Conservation (phyloP, 2,797 vertebrate species). For the Sebastes goodei region DNA sequence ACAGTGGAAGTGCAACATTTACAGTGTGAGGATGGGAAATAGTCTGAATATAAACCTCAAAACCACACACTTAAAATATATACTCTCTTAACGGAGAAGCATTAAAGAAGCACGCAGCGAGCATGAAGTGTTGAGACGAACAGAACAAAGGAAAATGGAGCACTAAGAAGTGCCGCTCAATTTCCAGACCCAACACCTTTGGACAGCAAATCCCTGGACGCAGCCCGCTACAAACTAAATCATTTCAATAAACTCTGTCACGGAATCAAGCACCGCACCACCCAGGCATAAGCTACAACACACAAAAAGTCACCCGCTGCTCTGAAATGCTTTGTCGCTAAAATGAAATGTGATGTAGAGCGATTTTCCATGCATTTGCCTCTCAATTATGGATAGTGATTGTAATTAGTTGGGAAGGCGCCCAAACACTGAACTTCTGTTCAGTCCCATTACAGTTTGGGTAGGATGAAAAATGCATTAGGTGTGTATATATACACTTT, state of each 20-base stretch:
- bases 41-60: slow-evolving; percentile 18
- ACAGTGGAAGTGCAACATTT: slow-evolving; percentile 11
- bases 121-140: slow-evolving; percentile 45
- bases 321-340: slow-evolving; percentile 78
- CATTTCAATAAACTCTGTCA: slow-evolving; percentile 73
- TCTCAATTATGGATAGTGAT: slow-evolving; percentile 82
- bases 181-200: slow-evolving; percentile 68
- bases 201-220: slow-evolving; percentile 77
- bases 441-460: slow-evolving; percentile 78
- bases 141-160: slow-evolving; percentile 61
- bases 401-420: slow-evolving; percentile 77
- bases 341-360: slow-evolving; percentile 77
- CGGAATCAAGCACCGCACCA: slow-evolving; percentile 57
- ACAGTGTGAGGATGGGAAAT: background rate
- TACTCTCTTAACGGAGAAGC: background rate
- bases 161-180: slow-evolving; percentile 55
- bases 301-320: slow-evolving; percentile 68
- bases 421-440: slow-evolving; percentile 81
- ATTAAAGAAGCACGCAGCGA: slow-evolving; percentile 30
- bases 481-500: slow-evolving; percentile 64
- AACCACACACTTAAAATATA: slow-evolving; percentile 20
- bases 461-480: slow-evolving; percentile 75
- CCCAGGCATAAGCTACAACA: slow-evolving; percentile 61
- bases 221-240: slow-evolving; percentile 68
- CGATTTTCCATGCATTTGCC: slow-evolving; percentile 74